Percentiles rank a stretch among this genome's conserved stretches.
These are phyloP conservation scores for Leptopterna dolabrata DNA, from an alignment of 2,888 invertebrate genomes.

Conservation along the genomic window DNA sequence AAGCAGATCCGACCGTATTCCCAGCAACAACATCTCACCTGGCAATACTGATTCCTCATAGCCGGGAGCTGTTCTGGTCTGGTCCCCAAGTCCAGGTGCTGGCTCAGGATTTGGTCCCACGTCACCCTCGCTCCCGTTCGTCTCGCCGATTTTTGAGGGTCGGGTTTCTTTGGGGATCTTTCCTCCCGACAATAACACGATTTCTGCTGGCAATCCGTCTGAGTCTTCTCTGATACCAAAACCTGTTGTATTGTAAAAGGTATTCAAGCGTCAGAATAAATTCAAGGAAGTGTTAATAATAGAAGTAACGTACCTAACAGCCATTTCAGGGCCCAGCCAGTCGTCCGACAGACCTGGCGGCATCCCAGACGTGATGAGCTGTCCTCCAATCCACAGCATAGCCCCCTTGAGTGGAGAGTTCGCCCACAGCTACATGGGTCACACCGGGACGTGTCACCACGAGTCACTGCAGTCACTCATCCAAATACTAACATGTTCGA, in stretches of 20 bases:
- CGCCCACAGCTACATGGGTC: no score
- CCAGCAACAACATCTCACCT: neutral
- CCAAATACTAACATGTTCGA: no score
- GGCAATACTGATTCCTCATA: neutral
- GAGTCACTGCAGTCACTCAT: no score
- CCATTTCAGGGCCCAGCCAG: no score
- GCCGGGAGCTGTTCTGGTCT: neutral
- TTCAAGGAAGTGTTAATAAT: no score
- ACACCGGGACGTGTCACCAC: no score
- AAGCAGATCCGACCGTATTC: no score
- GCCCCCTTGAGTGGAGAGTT: no score
- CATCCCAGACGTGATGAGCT: no score
- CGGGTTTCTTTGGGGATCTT: neutral
- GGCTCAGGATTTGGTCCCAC: conserved; percentile 37
- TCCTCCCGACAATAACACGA: neutral
- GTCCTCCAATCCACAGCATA: no score
- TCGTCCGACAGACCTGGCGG: no score
- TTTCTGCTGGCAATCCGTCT: neutral
- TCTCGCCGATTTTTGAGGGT: neutral
- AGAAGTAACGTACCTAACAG: no score
- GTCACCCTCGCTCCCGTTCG: neutral
- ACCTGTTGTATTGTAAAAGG: neutral
- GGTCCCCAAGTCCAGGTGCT: neutral
- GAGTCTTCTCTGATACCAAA: neutral
- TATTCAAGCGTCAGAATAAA: neutral